Evolutionary conservation across 2,113 vertebrate species (phyloP).

Genomic region (Bubalus kerabau): DNA sequence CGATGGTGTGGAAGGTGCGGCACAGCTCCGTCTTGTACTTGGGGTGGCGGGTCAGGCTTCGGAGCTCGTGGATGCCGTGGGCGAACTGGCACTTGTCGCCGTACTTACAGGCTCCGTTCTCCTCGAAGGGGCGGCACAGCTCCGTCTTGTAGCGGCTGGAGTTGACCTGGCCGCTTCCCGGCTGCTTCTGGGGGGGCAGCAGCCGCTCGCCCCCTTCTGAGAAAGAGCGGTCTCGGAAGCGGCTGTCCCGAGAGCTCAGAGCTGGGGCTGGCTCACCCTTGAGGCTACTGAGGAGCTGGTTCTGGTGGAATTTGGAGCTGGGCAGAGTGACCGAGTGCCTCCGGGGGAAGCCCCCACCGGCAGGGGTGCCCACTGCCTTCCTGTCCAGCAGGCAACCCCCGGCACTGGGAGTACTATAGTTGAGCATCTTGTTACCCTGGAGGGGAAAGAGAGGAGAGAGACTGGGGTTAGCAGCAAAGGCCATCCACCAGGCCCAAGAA

Average conservation of each 20-base stretch:
- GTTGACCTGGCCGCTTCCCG: constrained; percentile 89
- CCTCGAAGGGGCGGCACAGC: constrained; percentile 97
- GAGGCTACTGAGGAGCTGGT: constrained; percentile 93
- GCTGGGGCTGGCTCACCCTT: constrained; percentile 88
- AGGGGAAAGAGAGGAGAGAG: constrained; percentile 47
- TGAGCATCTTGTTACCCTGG: constrained; percentile 95
- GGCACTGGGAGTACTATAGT: constrained; percentile 88
- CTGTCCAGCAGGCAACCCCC: constrained; percentile 97
- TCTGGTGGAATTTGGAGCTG: constrained; percentile 94
- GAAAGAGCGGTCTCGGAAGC: constrained; percentile 95
- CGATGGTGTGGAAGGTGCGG: constrained; percentile 99
- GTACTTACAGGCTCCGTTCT: constrained; percentile 97
- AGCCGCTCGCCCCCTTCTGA: constrained; percentile 95
- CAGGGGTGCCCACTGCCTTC: constrained; percentile 96
- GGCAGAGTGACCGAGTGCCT: constrained; percentile 93
- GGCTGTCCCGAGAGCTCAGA: constrained; percentile 92
- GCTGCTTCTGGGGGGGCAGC: constrained; percentile 87
- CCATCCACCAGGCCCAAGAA: background rate
- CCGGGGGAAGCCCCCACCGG: constrained; percentile 90
- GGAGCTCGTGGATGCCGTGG: constrained; percentile 96
- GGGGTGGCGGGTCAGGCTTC: constrained; percentile 96
- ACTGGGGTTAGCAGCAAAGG: background rate
- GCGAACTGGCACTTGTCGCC: constrained; percentile 99
- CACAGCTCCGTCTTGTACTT: constrained; percentile 99
- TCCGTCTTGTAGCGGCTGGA: constrained; percentile 99